These are phyloP conservation scores for Acropora tenuis DNA, from an alignment of 64 coral and sea anemone species.

Conservation along the genomic window DNA sequence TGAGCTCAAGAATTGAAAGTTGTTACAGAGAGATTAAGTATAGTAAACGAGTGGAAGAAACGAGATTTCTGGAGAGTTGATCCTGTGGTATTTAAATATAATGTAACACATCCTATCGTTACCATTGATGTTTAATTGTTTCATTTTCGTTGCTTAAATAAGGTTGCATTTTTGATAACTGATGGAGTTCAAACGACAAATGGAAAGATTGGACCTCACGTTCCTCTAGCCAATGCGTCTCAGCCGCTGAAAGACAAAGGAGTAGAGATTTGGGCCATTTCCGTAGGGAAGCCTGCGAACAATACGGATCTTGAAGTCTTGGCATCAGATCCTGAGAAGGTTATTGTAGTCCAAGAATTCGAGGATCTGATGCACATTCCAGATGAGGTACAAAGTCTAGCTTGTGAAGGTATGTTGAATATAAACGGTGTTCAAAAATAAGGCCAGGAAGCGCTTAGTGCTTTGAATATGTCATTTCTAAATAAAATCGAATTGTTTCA, in stretches of 20 bases:
- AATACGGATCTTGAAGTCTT: conserved; percentile 21
- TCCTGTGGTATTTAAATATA: no score
- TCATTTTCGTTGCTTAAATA: not conserved
- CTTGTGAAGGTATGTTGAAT: conserved; percentile 46
- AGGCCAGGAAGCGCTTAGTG: no score
- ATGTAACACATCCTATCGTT: no score
- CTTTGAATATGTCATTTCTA: no score
- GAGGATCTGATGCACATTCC: not conserved
- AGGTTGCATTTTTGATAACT: conserved; percentile 44
- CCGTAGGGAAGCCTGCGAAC: conserved; percentile 47
- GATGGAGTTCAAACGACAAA: conserved; percentile 66
- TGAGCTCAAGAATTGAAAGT: no score
- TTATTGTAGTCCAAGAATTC: conserved; percentile 31
- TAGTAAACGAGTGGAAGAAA: no score
- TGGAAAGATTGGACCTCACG: conserved; percentile 25
- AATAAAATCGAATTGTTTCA: no score
- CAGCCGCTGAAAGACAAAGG: conserved; percentile 79
- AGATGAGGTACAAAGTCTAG: not conserved
- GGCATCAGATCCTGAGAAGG: conserved; percentile 45
- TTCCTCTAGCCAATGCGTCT: conserved; percentile 47
- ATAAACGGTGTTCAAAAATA: not conserved
- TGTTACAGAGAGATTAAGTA: no score
- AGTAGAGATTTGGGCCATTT: conserved; percentile 63
- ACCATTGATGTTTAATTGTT: not conserved
- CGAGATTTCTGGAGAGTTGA: no score